Evolutionary conservation across 2,888 invertebrate species (phyloP).

Genomic region (Allacma fusca): DNA sequence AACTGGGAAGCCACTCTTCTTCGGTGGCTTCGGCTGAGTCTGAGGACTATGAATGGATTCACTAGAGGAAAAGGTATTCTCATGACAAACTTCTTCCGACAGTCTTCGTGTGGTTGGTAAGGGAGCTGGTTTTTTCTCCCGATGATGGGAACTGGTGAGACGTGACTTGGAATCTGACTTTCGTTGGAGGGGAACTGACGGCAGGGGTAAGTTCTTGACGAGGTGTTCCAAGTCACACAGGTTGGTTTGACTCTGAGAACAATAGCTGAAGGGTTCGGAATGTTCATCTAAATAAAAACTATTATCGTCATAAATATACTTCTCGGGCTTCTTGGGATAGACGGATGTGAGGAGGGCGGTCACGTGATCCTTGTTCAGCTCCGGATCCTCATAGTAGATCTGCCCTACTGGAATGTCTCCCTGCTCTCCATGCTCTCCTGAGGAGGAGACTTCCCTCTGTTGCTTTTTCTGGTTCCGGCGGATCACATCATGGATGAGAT

Average conservation of each 20-base stretch:
- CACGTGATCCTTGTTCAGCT: conserved; percentile 57
- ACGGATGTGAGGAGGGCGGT: conserved; percentile 54
- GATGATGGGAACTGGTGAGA: conserved; percentile 14
- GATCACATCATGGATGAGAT: conserved; percentile 58
- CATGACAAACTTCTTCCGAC: background rate
- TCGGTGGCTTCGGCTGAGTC: background rate
- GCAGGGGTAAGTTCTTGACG: conserved; percentile 47
- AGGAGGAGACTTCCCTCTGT: conserved; percentile 20
- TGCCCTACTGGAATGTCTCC: conserved; percentile 42
- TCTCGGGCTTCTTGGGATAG: conserved; percentile 58
- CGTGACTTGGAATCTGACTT: conserved; percentile 45
- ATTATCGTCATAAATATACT: conserved; percentile 59
- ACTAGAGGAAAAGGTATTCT: background rate
- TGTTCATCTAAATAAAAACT: conserved; percentile 59
- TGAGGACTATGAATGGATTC: conserved; percentile 17
- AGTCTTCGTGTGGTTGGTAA: conserved; percentile 25
- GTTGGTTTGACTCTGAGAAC: conserved; percentile 55
- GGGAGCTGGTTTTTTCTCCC: conserved; percentile 41
- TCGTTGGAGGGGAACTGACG: conserved; percentile 20
- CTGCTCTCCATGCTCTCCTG: conserved; percentile 31
- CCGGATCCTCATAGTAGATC: conserved; percentile 53
- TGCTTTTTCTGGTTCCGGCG: conserved; percentile 29
- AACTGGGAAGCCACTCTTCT: no score
- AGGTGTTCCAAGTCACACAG: conserved; percentile 55
- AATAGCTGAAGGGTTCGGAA: conserved; percentile 55